Evolutionary conservation across 1,140 invertebrate species (phyloP).

Genomic region (Drosophila leontia): DNA sequence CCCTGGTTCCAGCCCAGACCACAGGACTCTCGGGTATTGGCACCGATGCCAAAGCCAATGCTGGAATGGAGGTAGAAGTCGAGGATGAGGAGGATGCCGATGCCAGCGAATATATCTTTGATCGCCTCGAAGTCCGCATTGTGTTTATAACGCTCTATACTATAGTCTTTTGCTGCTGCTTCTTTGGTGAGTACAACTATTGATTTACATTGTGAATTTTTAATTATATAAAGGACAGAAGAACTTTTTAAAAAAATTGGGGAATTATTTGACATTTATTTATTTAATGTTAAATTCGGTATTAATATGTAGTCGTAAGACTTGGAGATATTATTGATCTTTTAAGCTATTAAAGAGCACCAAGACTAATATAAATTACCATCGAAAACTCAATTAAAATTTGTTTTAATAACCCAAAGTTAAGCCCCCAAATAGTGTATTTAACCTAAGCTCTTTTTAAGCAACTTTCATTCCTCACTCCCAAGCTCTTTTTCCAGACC

Average conservation of each 20-base stretch:
- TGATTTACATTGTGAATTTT: neutral
- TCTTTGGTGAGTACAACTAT: slow-evolving; percentile 87
- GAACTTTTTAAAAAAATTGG: neutral
- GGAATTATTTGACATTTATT: too few relatives aligned
- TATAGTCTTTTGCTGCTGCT: slow-evolving; percentile 87
- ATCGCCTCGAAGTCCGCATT: slow-evolving; percentile 86
- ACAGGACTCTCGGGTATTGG: slow-evolving; percentile 16
- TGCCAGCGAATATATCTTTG: slow-evolving; percentile 86
- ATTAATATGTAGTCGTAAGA: neutral
- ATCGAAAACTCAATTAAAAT: neutral
- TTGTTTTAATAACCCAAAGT: neutral
- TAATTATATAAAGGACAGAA: neutral
- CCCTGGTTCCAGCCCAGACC: slow-evolving; percentile 12
- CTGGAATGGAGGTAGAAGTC: slow-evolving; percentile 4
- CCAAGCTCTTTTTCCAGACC: neutral
- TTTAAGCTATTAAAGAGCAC: neutral
- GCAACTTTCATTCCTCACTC: neutral
- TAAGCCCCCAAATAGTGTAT: neutral
- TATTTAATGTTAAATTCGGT: neutral
- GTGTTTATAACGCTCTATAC: slow-evolving; percentile 87
- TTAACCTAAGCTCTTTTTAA: neutral
- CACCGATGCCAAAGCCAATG: slow-evolving; percentile 13
- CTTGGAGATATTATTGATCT: neutral
- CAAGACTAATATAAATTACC: neutral
- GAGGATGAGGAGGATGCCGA: slow-evolving; percentile 60